Percentiles rank a stretch among this genome's conserved stretches.
Conservation (phyloP, 2,888 invertebrate genomes). For the Andrena minutula region DNA sequence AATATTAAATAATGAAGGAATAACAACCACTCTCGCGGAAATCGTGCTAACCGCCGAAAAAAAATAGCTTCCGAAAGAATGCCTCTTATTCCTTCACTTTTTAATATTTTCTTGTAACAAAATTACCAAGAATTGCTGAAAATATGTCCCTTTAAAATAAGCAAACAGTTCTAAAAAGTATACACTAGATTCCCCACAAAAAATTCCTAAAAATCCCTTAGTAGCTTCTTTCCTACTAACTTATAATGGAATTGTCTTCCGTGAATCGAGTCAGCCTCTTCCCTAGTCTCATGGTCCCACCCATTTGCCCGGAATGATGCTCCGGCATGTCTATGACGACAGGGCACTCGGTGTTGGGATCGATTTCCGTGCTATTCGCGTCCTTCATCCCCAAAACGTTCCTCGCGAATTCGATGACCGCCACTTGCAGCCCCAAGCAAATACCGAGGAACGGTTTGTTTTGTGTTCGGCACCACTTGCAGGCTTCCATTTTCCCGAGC, state of each 20-base stretch:
- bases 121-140: no score
- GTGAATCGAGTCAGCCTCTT: conserved; percentile 94
- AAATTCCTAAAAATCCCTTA: neutral
- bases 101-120: no score
- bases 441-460: conserved; percentile 97
- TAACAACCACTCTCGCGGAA: no score
- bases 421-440: conserved; percentile 98
- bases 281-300: conserved; percentile 99
- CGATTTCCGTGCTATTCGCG: conserved; percentile 95
- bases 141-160: no score
- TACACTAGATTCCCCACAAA: no score
- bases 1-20: no score
- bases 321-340: conserved; percentile 99
- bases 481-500: conserved; percentile 98
- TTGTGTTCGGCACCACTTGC: conserved; percentile 96
- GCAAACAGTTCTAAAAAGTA: no score
- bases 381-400: conserved; percentile 91
- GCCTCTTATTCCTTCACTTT: no score
- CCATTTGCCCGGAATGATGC: conserved; percentile 96
- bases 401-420: conserved; percentile 97
- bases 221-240: conserved; percentile 85
- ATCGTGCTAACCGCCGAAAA: no score
- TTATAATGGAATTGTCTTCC: conserved; percentile 87
- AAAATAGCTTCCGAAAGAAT: no score
- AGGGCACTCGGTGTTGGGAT: conserved; percentile 90